Conservation (phyloP, 1,140 invertebrate species). For the Andricus grossulariae region DNA sequence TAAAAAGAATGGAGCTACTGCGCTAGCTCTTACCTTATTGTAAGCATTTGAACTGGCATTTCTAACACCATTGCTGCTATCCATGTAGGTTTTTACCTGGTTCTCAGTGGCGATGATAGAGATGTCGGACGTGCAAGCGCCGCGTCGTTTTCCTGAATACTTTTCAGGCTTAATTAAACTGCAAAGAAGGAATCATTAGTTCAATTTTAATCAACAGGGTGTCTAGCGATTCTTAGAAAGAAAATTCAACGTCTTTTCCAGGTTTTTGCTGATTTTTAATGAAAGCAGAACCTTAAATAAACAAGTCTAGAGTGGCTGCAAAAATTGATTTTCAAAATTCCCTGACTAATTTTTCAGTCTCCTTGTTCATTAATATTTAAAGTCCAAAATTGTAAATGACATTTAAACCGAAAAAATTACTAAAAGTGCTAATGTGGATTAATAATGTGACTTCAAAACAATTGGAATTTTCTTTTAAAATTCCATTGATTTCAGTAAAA, state of each 20-base stretch:
- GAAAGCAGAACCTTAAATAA: no score
- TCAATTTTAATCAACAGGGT: slow-evolving; percentile 3
- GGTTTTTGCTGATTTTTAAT: no score
- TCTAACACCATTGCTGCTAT: slow-evolving; percentile 93
- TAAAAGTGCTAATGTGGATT: no score
- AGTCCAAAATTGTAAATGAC: no score
- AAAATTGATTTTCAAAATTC: no score
- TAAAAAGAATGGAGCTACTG: slow-evolving; percentile 43
- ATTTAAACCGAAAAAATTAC: no score
- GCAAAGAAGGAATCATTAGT: slow-evolving; percentile 41
- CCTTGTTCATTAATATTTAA: background rate
- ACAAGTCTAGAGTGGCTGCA: no score
- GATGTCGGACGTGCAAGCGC: slow-evolving; percentile 73
- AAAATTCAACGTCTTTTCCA: no score
- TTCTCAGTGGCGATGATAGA: slow-evolving; percentile 79
- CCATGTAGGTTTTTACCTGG: slow-evolving; percentile 97
- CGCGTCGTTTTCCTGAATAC: slow-evolving; percentile 73
- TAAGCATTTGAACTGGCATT: slow-evolving; percentile 90
- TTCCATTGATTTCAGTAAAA: no score
- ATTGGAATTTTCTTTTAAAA: no score
- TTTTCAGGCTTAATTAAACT: slow-evolving; percentile 75
- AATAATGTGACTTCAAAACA: no score
- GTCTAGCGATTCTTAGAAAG: no score
- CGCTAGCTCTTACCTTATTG: slow-evolving; percentile 87
- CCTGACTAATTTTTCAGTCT: background rate